These are phyloP conservation scores for Regulus satrapa DNA, from an alignment of 2,113 vertebrate species.

Conservation along the genomic window DNA sequence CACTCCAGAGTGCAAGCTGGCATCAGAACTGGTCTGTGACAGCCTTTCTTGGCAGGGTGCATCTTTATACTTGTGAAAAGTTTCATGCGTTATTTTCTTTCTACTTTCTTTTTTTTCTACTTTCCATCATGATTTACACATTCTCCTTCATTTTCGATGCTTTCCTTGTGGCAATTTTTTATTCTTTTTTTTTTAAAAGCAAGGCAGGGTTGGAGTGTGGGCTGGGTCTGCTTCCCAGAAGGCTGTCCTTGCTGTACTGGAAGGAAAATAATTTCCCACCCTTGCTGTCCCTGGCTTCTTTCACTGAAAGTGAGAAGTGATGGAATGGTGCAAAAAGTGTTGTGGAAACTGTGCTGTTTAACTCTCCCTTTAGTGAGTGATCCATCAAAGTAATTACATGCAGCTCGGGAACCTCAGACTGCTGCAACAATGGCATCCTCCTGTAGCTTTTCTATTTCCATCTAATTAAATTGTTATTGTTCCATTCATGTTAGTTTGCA, in stretches of 20 bases:
- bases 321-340: background rate
- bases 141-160: background rate
- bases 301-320: background rate
- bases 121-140: background rate
- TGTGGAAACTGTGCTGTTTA: background rate
- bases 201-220: background rate
- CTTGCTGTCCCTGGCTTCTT: background rate
- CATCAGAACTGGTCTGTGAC: background rate
- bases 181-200: background rate
- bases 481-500: background rate
- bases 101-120: background rate
- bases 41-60: background rate
- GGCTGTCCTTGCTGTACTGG: background rate
- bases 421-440: background rate
- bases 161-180: background rate
- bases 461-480: constrained; percentile 49
- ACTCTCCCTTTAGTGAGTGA: background rate
- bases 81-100: background rate
- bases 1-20: background rate
- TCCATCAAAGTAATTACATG: background rate
- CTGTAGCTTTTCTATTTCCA: background rate
- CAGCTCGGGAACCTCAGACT: background rate
- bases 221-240: background rate
- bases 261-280: background rate
- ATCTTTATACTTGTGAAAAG: background rate